Base-by-base conservation (phyloP, 2,113 vertebrate species). In the Mormoops blainvillei region DNA sequence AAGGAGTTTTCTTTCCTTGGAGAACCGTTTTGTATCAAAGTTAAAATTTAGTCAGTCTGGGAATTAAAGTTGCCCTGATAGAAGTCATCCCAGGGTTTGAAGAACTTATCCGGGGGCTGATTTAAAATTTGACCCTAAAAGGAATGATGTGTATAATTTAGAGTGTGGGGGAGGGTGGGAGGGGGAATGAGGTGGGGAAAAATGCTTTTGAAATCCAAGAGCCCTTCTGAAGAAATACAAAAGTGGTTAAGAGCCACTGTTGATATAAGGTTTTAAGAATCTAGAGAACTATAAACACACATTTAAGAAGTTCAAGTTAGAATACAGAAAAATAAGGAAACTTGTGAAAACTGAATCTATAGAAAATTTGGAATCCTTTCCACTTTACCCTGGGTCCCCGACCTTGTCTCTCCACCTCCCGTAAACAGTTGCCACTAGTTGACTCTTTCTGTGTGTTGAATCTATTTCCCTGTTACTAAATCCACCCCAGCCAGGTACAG, bases 41-140 rank as follows among this genome's bases (percentile, higher is more conserved):
- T 96, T 96, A 96, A 95, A 92, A 94, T 94, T 88, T 58, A 73
- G 70, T 52, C 89, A 87, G 7, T 70, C n/a, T 77, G 70, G 38
- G 65, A 95, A 89, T 65, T 70, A 81, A 92, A 95, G 87, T 94
- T 91, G 82, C 70, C 54, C 31, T 83, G 43, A 28, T 73, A 71
- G 87, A 84, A 16, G 78, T 87, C 96, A 65, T 89, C 65, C n/a
- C 45, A 45, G 68, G 45, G 77, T 95, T 96, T 77, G 81, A 15
- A 91, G 97, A 96, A 93, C 56, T 93, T 98, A 52, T 2, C 2
- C 22, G 80, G 71, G 54, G 31, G 74, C 84, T 61, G 77, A 91
- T 83, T 87, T 97, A 95, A 78, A 90, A 92, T 43, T 61, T 93
- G 1, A 26, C 4, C 33, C 87, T 84, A 43, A 70, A 68, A 94